Evolutionary conservation across 2,888 invertebrate species (phyloP), one percentile per base, ranked within the genome.

Genomic region (Gastracanthus pulcherrimus): DNA sequence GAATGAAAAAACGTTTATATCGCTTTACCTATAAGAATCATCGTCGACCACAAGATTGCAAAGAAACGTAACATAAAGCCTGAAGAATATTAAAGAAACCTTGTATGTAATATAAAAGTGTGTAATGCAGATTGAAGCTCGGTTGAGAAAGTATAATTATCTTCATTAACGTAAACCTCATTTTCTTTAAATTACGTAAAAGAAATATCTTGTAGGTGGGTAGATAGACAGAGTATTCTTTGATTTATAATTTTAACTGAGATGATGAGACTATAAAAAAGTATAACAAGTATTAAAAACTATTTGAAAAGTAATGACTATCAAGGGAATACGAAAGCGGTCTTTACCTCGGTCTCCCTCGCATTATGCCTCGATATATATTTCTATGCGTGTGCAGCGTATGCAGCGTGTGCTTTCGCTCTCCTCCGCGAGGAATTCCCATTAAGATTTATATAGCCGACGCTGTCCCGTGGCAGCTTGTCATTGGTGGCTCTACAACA

Each of bases 401-500:
- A 48, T 19, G 26, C 41, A n/a, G 3, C 26, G 31, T 16, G 51
- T 31, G 76, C 76, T 76, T 70, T 77, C 70, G 70, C 38, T 77
- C 62, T 77, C 76, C 76, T 38, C 3, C 11, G 48, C 78, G 69
- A 84, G 82, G 84, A 85, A 86, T 85, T 85, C 84, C 85, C 81
- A 82, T 83, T 78, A 78, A 78, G 78, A 78, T 78, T 78, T 78
- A 78, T 78, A 78, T 78, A 78, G 78, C 70, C 71, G 29, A 55
- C 48, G 55, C 60, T 51, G 78, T 71, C 71, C 48, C 69, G 31
- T 29, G 31, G 69, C 41, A 13, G 76, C 64, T 55, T 29, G 78
- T 78, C 78, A 78, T 78, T 64, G 48, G 62, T 71, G 78, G 71
- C 85, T 85, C 86, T 88, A 84, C 84, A 87, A 88, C 87, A 88